Percentiles rank a stretch among this genome's conserved stretches.
Conservation (phyloP, 2,113 vertebrate genomes). For the Megatriorchis doriae region DNA sequence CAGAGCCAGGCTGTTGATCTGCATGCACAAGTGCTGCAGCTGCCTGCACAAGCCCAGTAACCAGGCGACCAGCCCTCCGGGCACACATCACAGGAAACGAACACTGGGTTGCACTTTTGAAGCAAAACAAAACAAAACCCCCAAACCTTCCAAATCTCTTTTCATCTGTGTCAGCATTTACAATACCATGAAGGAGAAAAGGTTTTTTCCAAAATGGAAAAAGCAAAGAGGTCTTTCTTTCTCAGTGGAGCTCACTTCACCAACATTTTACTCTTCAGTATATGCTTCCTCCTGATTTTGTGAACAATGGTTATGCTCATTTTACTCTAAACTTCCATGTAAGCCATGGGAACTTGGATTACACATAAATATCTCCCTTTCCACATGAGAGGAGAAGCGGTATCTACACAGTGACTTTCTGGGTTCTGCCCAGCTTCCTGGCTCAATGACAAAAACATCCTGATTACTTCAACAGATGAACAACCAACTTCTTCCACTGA, state of each 20-base stretch:
- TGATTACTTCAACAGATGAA: not conserved
- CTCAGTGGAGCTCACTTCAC: not conserved
- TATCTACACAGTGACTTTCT: not conserved
- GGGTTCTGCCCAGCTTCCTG: not conserved
- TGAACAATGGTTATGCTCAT: not conserved
- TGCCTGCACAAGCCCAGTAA: not conserved
- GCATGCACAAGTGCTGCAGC: not conserved
- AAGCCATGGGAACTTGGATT: not conserved
- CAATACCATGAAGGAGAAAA: not conserved
- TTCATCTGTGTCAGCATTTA: not conserved
- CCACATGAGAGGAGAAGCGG: not conserved
- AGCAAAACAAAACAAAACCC: not conserved
- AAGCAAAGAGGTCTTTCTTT: not conserved
- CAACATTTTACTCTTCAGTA: not conserved
- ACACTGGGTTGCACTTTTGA: not conserved
- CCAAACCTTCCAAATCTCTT: not conserved
- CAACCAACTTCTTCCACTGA: not conserved
- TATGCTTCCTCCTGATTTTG: not conserved
- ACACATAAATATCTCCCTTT: not conserved
- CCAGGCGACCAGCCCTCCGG: not conserved
- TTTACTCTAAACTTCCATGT: not conserved
- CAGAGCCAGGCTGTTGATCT: not conserved
- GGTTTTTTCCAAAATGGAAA: not conserved
- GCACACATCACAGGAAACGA: rapidly evolving
- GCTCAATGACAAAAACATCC: not conserved